These are phyloP conservation scores for Bombyx huttoni DNA, from an alignment of 2,888 invertebrate genomes.

Conservation along the genomic window DNA sequence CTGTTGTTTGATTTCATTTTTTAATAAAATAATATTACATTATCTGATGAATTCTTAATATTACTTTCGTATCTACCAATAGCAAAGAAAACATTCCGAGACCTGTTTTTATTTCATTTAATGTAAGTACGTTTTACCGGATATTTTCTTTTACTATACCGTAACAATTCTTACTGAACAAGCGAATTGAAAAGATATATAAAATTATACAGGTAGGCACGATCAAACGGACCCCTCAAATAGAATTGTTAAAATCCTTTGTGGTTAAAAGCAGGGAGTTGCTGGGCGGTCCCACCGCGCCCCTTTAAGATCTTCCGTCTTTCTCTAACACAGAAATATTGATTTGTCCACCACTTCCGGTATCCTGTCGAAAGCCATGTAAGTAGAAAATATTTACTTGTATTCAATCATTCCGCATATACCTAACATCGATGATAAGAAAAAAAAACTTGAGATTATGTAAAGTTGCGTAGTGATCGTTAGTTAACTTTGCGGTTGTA, in stretches of 20 bases:
- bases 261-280: background rate
- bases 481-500: too few species aligned
- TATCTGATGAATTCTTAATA: too few species aligned
- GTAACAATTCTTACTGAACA: too few species aligned
- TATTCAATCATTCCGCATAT: background rate
- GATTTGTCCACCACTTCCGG: constrained; percentile 5
- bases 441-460: background rate
- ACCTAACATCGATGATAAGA: background rate
- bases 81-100: too few species aligned
- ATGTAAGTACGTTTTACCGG: too few species aligned
- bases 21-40: too few species aligned
- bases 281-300: constrained; percentile 9
- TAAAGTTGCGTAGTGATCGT: too few species aligned
- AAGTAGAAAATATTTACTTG: background rate
- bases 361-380: background rate
- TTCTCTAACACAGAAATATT: constrained; percentile 10
- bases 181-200: constrained; percentile 3
- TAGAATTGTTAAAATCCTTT: constrained; percentile 1
- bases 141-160: too few species aligned
- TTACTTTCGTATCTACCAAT: too few species aligned
- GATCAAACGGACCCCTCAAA: background rate
- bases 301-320: constrained; percentile 9
- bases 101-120: too few species aligned
- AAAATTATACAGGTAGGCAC: background rate
- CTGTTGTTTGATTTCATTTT: too few species aligned